These are phyloP conservation scores for Chaetops frenatus DNA, from an alignment of 2,113 vertebrate species.

Conservation along the genomic window DNA sequence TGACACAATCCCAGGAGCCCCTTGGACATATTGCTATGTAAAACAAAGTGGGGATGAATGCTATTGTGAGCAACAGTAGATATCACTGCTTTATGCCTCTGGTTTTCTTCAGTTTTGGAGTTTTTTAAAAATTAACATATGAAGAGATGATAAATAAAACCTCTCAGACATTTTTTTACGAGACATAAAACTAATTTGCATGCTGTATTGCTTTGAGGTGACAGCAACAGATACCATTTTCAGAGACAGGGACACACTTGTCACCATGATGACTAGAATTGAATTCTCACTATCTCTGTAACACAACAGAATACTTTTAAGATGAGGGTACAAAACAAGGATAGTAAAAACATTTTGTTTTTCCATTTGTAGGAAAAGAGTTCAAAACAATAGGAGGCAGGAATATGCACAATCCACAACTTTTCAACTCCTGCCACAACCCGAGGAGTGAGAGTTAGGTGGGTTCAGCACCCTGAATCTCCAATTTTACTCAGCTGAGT, in stretches of 20 bases:
- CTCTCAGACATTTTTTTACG: background rate
- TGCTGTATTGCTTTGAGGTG: background rate
- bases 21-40: rapidly evolving
- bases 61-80: background rate
- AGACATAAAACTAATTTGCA: background rate
- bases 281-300: background rate
- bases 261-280: background rate
- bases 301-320: background rate
- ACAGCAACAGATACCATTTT: background rate
- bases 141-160: background rate
- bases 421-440: background rate
- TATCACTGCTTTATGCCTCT: background rate
- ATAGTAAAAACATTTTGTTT: background rate
- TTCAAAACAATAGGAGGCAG: background rate
- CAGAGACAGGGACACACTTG: background rate
- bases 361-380: background rate
- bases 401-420: background rate
- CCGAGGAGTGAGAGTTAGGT: too few relatives aligned
- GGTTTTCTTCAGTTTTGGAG: background rate
- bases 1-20: background rate
- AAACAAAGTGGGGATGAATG: background rate
- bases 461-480: background rate
- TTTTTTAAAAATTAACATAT: background rate
- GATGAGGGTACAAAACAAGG: background rate
- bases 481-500: background rate